Conservation (phyloP, 2,797 vertebrate species). For the Notoglanidium macrostoma region DNA sequence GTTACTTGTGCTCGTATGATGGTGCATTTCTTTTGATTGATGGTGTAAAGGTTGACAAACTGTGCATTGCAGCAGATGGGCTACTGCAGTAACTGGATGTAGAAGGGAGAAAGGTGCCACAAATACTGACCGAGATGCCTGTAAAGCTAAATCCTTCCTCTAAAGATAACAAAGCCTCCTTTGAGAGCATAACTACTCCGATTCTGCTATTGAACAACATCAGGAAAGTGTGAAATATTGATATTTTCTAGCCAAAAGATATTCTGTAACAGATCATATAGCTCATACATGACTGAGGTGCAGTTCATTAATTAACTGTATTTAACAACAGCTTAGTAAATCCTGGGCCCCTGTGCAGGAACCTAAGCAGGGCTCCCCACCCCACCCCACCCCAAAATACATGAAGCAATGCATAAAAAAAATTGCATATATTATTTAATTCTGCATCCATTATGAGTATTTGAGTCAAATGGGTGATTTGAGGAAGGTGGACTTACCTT, state of each 20-base stretch:
- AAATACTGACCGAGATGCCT: conserved; percentile 9
- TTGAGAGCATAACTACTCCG: not conserved
- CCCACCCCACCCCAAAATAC: not conserved
- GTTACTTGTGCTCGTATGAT: not conserved
- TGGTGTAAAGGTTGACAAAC: not conserved
- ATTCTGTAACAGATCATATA: not conserved
- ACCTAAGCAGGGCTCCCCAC: not conserved
- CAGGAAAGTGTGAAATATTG: conserved; percentile 8
- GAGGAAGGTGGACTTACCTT: not conserved
- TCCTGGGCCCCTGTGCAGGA: not conserved
- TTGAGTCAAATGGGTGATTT: not conserved
- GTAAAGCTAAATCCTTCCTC: not conserved
- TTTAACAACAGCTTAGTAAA: not conserved
- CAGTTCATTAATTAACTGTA: not conserved
- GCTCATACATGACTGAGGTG: not conserved
- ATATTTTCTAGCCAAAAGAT: not conserved
- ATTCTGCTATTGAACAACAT: not conserved
- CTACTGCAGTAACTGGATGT: not conserved
- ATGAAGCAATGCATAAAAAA: not conserved
- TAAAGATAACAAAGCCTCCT: not conserved
- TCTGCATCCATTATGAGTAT: not conserved
- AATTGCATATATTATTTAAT: not conserved
- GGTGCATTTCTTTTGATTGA: conserved; percentile 1
- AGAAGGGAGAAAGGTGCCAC: not conserved
- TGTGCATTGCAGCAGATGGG: conserved; percentile 8